phyloP scores from a whole-genome alignment of 1,140 invertebrate genomes.

The Lamellibrachia luymesi region DNA sequence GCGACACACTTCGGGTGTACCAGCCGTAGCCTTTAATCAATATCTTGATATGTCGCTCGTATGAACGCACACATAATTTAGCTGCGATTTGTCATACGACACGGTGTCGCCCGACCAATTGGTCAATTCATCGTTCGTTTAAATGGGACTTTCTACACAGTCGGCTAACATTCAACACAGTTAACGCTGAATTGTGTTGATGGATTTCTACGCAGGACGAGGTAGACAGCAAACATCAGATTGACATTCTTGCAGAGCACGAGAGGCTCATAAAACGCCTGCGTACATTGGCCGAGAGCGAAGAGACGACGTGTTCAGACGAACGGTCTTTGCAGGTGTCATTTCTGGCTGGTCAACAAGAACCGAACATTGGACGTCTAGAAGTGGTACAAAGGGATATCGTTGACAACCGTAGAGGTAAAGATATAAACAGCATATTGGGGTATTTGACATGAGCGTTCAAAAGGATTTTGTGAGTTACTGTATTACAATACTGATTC shows the following conservation, averaged over 20 bases:
- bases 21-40: no score
- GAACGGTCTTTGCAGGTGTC: neutral
- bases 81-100: neutral
- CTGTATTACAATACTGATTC: no score
- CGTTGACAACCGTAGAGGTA: no score
- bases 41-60: neutral
- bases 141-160: neutral
- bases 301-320: neutral
- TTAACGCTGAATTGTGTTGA: no score
- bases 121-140: neutral
- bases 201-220: neutral
- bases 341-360: neutral
- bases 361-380: neutral
- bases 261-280: conserved; percentile 14
- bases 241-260: neutral
- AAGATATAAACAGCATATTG: no score
- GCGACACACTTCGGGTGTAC: no score
- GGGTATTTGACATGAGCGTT: no score
- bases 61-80: neutral
- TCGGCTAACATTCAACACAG: no score
- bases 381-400: neutral
- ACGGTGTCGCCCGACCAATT: neutral
- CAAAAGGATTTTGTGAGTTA: no score
- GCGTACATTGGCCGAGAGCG: neutral
- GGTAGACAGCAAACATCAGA: neutral